Evolutionary conservation across 2,888 invertebrate genomes (phyloP), one percentile per base, ranked within the genome.

Genomic region (Papilio protenor): DNA sequence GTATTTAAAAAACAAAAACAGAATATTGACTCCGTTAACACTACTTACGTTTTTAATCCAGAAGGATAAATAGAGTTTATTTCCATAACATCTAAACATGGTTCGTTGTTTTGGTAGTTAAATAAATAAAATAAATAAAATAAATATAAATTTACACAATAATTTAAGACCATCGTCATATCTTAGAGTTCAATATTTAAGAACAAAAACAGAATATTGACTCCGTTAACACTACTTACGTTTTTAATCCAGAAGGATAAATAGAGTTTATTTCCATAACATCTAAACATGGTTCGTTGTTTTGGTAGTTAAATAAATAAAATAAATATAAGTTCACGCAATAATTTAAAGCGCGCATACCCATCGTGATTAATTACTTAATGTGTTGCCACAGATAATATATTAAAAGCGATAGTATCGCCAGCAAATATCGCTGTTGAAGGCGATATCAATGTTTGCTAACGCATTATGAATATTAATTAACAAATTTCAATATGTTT

Each of bases 281-380:
- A 33, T 21, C 57, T 52, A 52, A 3, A n/a, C 57, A 21, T 57
- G 57, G 4, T 16, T 21, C 57, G 11, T 59, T 10, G 23, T 59
- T 59, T 27, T 16, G 61, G 2, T 6, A 27, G 61, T 21, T 27
- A 2, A 61, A 12, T 27, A 59, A 59, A 59, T 27, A 40, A 33
- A 66, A 27, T 27, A n/a, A n/a, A n/a, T 49, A 57, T 57, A 47
- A 76, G 47, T 69, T 70, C 70, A 18, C 75, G 14, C 47, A n/a
- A 61, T 59, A 70, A 57, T 57, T 59, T 59, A 76, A 47, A 70
- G 59, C 23, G 49, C 59, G 40, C 52, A 14, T 47, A 52, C 55
- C 14, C 55, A 59, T 73, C 69, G 69, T 70, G 23, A 77, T 73
- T 74, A 77, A 77, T 77, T 77, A 77, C 73, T 69, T 74, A 73